Evolutionary conservation across 1,140 invertebrate genomes (phyloP).

Genomic region (Wasmannia auropunctata): DNA sequence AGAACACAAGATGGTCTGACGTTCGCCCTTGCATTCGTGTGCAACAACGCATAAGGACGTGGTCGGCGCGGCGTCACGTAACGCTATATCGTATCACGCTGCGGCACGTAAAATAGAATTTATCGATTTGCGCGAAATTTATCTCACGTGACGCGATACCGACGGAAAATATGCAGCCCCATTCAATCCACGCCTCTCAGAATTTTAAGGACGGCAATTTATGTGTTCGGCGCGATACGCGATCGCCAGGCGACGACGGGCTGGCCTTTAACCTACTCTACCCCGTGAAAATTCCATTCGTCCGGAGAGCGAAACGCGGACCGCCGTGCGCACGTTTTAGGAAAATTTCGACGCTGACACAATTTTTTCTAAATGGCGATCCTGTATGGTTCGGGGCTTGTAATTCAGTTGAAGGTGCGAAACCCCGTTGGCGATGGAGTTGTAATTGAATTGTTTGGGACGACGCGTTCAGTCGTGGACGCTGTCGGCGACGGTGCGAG

Average conservation of each 20-base stretch:
- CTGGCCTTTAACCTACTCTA: not conserved
- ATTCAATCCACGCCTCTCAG: not conserved
- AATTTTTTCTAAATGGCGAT: slow-evolving; percentile 15
- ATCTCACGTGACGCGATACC: slow-evolving; percentile 62
- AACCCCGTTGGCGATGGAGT: slow-evolving; percentile 23
- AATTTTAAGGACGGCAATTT: slow-evolving; percentile 30
- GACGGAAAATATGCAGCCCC: slow-evolving; percentile 24
- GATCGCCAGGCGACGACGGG: too few relatives aligned
- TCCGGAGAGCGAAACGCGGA: not conserved
- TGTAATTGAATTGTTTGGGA: slow-evolving; percentile 43
- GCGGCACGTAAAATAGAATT: slow-evolving; percentile 61
- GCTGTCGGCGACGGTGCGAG: not conserved
- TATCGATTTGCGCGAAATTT: slow-evolving; percentile 65
- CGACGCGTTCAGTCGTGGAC: slow-evolving; percentile 29
- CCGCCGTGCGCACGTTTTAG: not conserved
- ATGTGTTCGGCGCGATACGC: not conserved
- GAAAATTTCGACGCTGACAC: not conserved
- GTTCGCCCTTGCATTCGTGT: slow-evolving; percentile 22
- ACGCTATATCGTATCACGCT: slow-evolving; percentile 57
- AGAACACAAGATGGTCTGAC: not conserved
- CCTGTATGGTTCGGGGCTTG: not conserved
- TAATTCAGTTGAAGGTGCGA: slow-evolving; percentile 26
- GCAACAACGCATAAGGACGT: slow-evolving; percentile 48
- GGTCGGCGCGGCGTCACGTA: slow-evolving; percentile 48
- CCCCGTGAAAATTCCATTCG: not conserved